Conservation (phyloP, 64 coral and sea anemone genomes). For the Anthopleura sola region DNA sequence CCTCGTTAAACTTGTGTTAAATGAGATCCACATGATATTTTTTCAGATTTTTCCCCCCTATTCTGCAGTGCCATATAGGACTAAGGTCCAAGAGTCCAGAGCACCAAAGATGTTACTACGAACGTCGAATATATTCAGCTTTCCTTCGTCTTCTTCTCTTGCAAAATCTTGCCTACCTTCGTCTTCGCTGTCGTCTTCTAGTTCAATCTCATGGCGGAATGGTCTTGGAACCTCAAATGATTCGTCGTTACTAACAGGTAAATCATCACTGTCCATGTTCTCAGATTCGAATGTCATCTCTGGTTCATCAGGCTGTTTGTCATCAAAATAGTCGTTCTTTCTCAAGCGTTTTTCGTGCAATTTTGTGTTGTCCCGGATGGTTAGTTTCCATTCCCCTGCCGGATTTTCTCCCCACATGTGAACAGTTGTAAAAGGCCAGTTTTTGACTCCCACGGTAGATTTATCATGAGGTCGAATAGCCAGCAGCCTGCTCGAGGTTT, state of each 20-base stretch:
- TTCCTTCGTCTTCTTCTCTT: conserved; percentile 13
- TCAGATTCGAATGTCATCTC: background rate
- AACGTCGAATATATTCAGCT: conserved; percentile 2
- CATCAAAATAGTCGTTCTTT: background rate
- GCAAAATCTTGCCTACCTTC: background rate
- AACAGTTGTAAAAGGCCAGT: conserved; percentile 76
- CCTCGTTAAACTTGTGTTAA: too few species aligned
- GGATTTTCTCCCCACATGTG: conserved; percentile 82
- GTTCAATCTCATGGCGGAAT: conserved; percentile 14
- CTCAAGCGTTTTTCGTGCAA: background rate
- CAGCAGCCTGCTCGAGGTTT: conserved; percentile 50
- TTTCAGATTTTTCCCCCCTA: too few species aligned
- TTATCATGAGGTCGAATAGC: conserved; percentile 42
- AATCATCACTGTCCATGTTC: background rate
- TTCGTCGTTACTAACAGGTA: background rate
- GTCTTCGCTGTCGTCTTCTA: conserved; percentile 7
- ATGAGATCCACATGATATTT: too few species aligned
- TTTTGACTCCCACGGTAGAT: conserved; percentile 33
- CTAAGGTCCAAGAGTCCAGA: background rate
- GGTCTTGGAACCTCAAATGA: background rate
- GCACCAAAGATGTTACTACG: conserved; percentile 4
- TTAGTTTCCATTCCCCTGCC: conserved; percentile 53
- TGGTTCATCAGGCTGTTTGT: background rate
- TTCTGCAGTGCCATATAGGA: background rate
- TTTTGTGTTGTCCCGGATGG: conserved; percentile 31